phyloP scores from a whole-genome alignment of 92 coral and sea anemone species.

The Isaurus tuberculatus region DNA sequence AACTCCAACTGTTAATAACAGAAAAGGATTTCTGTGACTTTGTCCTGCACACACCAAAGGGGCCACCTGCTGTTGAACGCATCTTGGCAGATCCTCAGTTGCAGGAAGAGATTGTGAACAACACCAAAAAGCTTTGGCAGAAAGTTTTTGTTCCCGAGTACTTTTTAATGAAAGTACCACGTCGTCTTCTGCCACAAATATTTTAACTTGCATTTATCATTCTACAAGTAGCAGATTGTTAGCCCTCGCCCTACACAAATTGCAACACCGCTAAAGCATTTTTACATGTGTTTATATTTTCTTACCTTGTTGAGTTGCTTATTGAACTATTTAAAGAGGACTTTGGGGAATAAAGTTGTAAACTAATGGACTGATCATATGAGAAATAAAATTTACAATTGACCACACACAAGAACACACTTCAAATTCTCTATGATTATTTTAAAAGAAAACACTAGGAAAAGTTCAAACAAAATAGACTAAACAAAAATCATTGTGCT shows the following conservation, averaged over 20 bases:
- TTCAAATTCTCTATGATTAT: too few species aligned
- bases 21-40: constrained; percentile 36
- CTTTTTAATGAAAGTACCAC: constrained; percentile 17
- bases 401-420: not conserved
- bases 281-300: not conserved
- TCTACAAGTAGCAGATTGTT: constrained; percentile 3
- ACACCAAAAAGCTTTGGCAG: constrained; percentile 22
- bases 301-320: constrained; percentile 1
- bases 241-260: constrained; percentile 5
- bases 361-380: constrained; percentile 9
- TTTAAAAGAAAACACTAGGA: too few species aligned
- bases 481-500: too few species aligned
- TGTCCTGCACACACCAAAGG: constrained; percentile 36
- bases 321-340: not conserved
- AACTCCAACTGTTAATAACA: constrained; percentile 13
- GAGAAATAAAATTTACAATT: constrained; percentile 15
- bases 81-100: constrained; percentile 25
- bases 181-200: not conserved
- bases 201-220: constrained; percentile 5
- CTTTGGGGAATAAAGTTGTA: not conserved
- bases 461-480: too few species aligned
- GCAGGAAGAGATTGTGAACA: constrained; percentile 24
- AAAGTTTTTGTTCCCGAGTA: constrained; percentile 17
- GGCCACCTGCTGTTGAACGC: constrained; percentile 35
- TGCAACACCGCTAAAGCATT: not conserved